A percentile compares a stretch with the other conserved stretches of the same genome.
phyloP scores from a whole-genome alignment of 2,797 vertebrate genomes.

The Poecilia picta region DNA sequence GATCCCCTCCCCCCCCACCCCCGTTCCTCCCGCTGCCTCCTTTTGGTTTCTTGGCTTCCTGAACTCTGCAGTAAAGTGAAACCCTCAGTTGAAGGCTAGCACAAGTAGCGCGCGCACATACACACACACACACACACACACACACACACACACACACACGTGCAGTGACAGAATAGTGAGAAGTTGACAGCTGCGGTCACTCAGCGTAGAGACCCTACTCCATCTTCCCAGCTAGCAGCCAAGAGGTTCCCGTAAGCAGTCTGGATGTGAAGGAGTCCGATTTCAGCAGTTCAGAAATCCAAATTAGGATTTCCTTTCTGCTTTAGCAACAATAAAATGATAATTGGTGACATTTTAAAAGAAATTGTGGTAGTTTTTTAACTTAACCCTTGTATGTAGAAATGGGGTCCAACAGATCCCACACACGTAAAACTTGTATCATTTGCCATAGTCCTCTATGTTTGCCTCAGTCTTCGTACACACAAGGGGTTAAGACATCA shows the following conservation, averaged over 20 bases:
- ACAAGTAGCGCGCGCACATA: conserved; percentile 15
- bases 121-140: too few species aligned
- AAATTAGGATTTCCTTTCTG: neutral
- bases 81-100: conserved; percentile 36
- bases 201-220: conserved; percentile 36
- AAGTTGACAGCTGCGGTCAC: conserved; percentile 39
- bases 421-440: too few species aligned
- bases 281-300: neutral
- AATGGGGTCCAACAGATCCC: too few species aligned
- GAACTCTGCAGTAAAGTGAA: conserved; percentile 61
- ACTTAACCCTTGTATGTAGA: too few species aligned
- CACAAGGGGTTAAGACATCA: too few species aligned
- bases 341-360: neutral
- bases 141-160: neutral
- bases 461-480: too few species aligned
- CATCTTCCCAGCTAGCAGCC: conserved; percentile 43
- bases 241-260: conserved; percentile 10
- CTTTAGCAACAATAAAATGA: neutral
- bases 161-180: conserved; percentile 41
- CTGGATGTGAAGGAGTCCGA: neutral
- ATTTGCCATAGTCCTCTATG: too few species aligned
- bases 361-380: neutral
- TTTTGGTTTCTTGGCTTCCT: conserved; percentile 47
- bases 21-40: too few species aligned
- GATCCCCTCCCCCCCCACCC: neutral